Base-by-base conservation (phyloP, 1,140 invertebrate genomes). In the Tetramorium alpestre region DNA sequence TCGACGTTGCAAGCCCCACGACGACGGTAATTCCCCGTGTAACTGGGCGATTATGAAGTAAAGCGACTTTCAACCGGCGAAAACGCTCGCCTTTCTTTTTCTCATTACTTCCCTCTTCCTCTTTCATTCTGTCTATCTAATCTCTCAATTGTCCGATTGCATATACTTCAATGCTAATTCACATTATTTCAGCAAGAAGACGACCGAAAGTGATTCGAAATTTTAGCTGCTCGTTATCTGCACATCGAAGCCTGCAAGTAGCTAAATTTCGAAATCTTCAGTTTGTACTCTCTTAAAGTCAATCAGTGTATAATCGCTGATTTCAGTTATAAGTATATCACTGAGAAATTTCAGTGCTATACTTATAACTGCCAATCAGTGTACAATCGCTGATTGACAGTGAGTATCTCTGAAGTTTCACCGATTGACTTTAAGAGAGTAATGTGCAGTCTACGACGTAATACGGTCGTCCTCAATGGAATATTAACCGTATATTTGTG, bases 1-100 rank as follows among this genome's bases (percentile, higher is more conserved):
- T 85, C 76, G 81, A 89, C 89, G 69, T 78, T 65, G 88, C 89
- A 80, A 88, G 78, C 86, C 88, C 89, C 88, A 81, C 75, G 76
- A 90, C 78, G 88, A 82, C 76, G 86, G 80, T 90, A 90, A 90
- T 90, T 88, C 86, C 88, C 86, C 89, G 86, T 90, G 89, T 90
- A 90, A 90, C 89, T 51, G 86, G 64, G 54, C 89, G 89, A 90
- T 90, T 90, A 90, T 90, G 89, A 90, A 88, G 89, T 73, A 90
- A 90, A 90, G 70, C 86, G 87, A 88, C 88, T 90, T 89, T 82
- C 88, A 86, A 70, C 88, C 54, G 62, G 81, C 76, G 54, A 62
- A 87, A 90, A 81, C 69, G 67, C 25, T 56, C 56, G 13, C 7
- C 25, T 38, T 0, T 22, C n/a, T 44, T 22, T 65, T 28, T 33